Base-by-base conservation (phyloP, 2,797 vertebrate species). In the Neosilurus mollespiculum region DNA sequence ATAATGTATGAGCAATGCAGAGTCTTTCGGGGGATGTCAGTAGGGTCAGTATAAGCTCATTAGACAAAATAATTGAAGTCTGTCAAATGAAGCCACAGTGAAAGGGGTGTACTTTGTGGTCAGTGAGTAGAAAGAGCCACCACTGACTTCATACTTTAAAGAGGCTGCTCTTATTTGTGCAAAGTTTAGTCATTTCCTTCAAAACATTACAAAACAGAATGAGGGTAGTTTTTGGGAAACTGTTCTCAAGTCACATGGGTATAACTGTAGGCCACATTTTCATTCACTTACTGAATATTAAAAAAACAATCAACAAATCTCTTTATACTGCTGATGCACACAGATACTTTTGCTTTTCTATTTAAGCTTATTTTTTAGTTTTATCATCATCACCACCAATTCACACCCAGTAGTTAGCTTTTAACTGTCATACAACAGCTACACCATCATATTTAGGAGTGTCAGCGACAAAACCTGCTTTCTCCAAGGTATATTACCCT, bases 41-140 rank as follows among this genome's bases (percentile, higher is more conserved):
- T 62, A n/a, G 69, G 81, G 77, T 72, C 80, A 70, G 80, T 85
- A 43, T 78, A 67, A 88, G 75, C 73, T 81, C 79, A 84, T 84
- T 83, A 82, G 67, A 78, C 83, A 81, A 67, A 80, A 80, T 78
- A 83, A 59, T 78, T 86, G 67, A 84, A 78, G 75, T 54, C 79
- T 66, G 43, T 76, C 26, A 59, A 71, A 87, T 72, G 81, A 58
- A 78, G 62, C 24, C 37, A 75, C 76, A 78, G 83, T 83, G 76
- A 80, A 34, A 81, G 49, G 61, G 86, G 70, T 78, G 58, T 26
- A 80, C 61, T 86, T 87, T 88, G 88, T 87, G 88, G 81, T 81
- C 24, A 54, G 77, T 16, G 51, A 81, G 15, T 62, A 80, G 81
- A 85, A 83, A 64, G 56, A 73, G 53, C 80, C 80, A 70, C 77